Evolutionary conservation across 2,113 vertebrate species (phyloP).

Genomic region (Octodon degus): DNA sequence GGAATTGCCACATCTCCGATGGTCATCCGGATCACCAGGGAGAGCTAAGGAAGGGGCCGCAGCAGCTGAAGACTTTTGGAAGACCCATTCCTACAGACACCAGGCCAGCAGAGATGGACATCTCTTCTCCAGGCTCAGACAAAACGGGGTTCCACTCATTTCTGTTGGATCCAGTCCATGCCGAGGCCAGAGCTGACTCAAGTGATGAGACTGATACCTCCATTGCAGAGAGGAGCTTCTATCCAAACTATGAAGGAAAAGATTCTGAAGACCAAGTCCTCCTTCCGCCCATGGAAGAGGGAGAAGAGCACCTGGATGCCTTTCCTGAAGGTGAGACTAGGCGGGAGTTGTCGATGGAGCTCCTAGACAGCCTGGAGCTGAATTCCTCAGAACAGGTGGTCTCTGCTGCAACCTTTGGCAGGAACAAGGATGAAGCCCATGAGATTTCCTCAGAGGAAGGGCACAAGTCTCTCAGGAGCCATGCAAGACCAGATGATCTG

Average conservation of each 20-base stretch:
- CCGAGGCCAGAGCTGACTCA: slow-evolving; percentile 82
- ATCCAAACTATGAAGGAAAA: slow-evolving; percentile 82
- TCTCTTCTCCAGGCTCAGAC: slow-evolving; percentile 71
- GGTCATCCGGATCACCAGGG: slow-evolving; percentile 41
- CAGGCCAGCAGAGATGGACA: slow-evolving; percentile 13
- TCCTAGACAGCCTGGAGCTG: background rate
- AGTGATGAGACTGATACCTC: slow-evolving; percentile 76
- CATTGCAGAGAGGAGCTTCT: slow-evolving; percentile 86
- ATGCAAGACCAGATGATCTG: accelerated
- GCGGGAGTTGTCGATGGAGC: background rate
- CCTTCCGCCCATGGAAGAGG: background rate
- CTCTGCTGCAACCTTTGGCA: background rate
- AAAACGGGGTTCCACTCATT: slow-evolving; percentile 78
- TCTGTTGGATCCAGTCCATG: slow-evolving; percentile 57
- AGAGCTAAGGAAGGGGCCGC: slow-evolving; percentile 66
- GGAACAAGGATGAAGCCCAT: background rate
- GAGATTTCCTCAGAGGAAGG: slow-evolving; percentile 42
- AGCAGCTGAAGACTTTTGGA: slow-evolving; percentile 51
- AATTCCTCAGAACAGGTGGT: background rate
- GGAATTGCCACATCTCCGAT: background rate
- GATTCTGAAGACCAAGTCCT: slow-evolving; percentile 72
- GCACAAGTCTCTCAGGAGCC: background rate
- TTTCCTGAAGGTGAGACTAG: slow-evolving; percentile 11
- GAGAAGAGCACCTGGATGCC: background rate
- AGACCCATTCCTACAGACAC: slow-evolving; percentile 22